phyloP scores from a whole-genome alignment of 1,140 invertebrate genomes.

The Rhopalosiphum padi region DNA sequence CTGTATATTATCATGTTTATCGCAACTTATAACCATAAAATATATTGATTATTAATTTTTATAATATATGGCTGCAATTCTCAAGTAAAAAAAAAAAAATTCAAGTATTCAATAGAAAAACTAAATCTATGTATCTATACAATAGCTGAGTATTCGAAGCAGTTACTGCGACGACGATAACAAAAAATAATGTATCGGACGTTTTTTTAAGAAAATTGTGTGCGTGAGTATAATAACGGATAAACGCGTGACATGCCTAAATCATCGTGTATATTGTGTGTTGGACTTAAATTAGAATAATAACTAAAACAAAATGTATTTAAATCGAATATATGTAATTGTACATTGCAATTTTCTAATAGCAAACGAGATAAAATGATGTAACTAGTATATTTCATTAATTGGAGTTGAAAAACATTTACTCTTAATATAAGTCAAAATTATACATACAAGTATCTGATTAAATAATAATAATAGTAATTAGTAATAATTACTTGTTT shows the following conservation, averaged over 20 bases:
- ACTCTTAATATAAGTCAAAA: not conserved
- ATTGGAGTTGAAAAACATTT: not conserved
- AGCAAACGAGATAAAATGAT: not conserved
- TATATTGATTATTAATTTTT: not conserved
- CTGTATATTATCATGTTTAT: not conserved
- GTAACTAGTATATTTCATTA: not conserved
- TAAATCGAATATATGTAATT: not conserved
- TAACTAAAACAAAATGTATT: not conserved
- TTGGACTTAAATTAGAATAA: not conserved
- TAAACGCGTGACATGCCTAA: not conserved
- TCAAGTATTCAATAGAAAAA: not conserved
- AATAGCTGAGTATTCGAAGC: not conserved
- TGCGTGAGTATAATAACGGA: not conserved
- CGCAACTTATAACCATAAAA: not conserved
- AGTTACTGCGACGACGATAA: not conserved
- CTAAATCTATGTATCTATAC: not conserved
- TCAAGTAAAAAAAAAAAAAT: not conserved
- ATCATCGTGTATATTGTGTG: too few relatives aligned
- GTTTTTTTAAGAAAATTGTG: not conserved
- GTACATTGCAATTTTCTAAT: not conserved
- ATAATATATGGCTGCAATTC: not conserved
- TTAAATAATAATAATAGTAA: not conserved
- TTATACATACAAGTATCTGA: not conserved
- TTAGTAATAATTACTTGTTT: not conserved
- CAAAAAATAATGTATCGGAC: not conserved